These are phyloP conservation scores for Cranoglanis bouderius DNA, from an alignment of 2,113 vertebrate genomes.

Conservation along the genomic window DNA sequence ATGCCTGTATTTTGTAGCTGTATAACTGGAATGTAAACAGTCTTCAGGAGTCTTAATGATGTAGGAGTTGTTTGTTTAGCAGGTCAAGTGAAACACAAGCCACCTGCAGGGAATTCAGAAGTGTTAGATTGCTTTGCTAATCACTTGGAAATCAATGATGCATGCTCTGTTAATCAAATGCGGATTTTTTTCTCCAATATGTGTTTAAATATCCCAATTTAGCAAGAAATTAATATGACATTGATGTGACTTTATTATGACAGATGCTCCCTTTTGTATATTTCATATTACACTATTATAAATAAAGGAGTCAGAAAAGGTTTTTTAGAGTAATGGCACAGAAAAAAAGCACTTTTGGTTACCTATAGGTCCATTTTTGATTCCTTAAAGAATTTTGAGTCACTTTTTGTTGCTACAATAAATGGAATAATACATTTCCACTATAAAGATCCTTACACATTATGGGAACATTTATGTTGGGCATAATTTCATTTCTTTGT, in stretches of 20 bases:
- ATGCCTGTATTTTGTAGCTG: not conserved
- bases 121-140: not conserved
- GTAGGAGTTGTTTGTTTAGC: not conserved
- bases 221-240: not conserved
- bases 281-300: not conserved
- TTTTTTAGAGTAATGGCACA: not conserved
- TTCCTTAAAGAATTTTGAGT: not conserved
- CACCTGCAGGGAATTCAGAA: not conserved
- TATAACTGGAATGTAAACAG: not conserved
- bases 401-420: not conserved
- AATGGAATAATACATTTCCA: not conserved
- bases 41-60: not conserved
- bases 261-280: not conserved
- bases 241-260: not conserved
- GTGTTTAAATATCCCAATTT: not conserved
- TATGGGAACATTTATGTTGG: not conserved
- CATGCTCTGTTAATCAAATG: not conserved
- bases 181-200: not conserved
- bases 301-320: not conserved
- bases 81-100: not conserved
- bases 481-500: not conserved
- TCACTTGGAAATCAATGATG: not conserved
- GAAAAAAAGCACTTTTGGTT: not conserved
- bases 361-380: not conserved
- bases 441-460: not conserved